phyloP scores from a whole-genome alignment of 92 coral and sea anemone genomes.

The Montipora capitata region DNA sequence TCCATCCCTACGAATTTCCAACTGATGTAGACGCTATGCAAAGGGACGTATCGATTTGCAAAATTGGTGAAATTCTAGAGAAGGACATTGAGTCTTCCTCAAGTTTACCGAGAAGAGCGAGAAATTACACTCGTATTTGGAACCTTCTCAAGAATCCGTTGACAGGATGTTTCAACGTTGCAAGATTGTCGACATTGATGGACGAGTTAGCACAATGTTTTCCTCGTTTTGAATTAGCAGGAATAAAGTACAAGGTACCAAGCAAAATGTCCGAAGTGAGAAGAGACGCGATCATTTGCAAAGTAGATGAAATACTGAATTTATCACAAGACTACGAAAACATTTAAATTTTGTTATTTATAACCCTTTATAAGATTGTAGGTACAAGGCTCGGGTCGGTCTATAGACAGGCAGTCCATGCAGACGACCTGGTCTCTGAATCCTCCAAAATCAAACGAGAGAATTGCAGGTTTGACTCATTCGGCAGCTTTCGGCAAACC shows the following conservation, averaged over 20 bases:
- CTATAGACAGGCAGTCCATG: too few species aligned
- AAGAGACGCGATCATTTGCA: slow-evolving; percentile 88
- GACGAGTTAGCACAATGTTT: slow-evolving; percentile 75
- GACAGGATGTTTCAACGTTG: slow-evolving; percentile 70
- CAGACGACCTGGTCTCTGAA: too few species aligned
- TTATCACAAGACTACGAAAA: neutral
- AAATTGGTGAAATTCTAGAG: slow-evolving; percentile 81
- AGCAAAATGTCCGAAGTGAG: slow-evolving; percentile 91
- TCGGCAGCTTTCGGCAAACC: too few species aligned
- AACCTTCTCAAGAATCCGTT: slow-evolving; percentile 78
- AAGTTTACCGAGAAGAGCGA: neutral
- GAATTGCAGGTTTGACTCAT: too few species aligned
- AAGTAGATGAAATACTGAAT: slow-evolving; percentile 91
- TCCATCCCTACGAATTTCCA: slow-evolving; percentile 58
- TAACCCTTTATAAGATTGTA: too few species aligned
- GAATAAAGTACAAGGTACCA: slow-evolving; percentile 80
- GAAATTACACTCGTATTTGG: slow-evolving; percentile 72
- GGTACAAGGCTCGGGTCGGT: too few species aligned
- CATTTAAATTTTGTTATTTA: too few species aligned
- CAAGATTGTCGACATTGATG: slow-evolving; percentile 73
- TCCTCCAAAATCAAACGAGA: too few species aligned
- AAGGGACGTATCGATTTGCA: slow-evolving; percentile 88
- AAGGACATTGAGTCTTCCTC: slow-evolving; percentile 4
- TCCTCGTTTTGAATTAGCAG: slow-evolving; percentile 89
- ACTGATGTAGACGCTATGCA: slow-evolving; percentile 62